Conservation (phyloP, 2,113 vertebrate species). For the Paramisgurnus dabryanus region DNA sequence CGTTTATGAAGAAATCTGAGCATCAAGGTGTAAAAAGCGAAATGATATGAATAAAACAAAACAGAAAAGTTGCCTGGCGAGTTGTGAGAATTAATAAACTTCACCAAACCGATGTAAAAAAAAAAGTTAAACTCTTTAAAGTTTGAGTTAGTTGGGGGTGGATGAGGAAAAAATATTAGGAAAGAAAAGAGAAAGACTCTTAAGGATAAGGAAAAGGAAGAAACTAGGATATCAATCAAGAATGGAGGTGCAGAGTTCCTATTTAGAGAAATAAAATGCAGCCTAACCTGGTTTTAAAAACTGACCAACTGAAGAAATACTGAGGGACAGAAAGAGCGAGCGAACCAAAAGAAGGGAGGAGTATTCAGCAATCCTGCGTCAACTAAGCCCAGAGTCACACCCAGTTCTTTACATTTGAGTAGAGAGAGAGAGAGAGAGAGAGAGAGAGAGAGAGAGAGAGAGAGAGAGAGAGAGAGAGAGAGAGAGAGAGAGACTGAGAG, state of each 20-base stretch:
- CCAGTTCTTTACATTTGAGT: conserved; percentile 69
- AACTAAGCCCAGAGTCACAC: conserved; percentile 72
- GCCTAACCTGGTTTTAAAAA: conserved; percentile 31
- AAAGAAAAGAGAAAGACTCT: not conserved
- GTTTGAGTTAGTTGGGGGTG: conserved; percentile 11
- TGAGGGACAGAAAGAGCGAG: conserved; percentile 33
- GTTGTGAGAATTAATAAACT: not conserved
- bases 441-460: conserved; percentile 18
- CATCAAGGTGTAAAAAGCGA: not conserved
- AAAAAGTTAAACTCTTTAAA: conserved; percentile 25
- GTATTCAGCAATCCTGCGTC: conserved; percentile 63
- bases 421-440: conserved; percentile 26
- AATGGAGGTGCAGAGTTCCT: not conserved
- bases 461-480: too few relatives aligned
- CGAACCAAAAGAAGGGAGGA: conserved; percentile 57
- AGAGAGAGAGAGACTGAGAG: conserved; percentile 19
- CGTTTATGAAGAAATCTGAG: conserved; percentile 1
- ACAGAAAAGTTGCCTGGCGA: not conserved
- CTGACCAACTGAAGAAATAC: conserved; percentile 6
- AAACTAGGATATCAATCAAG: not conserved
- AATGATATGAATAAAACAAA: not conserved
- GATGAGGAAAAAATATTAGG: conserved; percentile 1
- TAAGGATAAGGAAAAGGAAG: conserved; percentile 32
- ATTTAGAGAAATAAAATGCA: not conserved
- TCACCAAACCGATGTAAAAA: not conserved